Evolutionary conservation across 2,888 invertebrate genomes (phyloP), one percentile per base, ranked within the genome.

Genomic region (Timema podura): DNA sequence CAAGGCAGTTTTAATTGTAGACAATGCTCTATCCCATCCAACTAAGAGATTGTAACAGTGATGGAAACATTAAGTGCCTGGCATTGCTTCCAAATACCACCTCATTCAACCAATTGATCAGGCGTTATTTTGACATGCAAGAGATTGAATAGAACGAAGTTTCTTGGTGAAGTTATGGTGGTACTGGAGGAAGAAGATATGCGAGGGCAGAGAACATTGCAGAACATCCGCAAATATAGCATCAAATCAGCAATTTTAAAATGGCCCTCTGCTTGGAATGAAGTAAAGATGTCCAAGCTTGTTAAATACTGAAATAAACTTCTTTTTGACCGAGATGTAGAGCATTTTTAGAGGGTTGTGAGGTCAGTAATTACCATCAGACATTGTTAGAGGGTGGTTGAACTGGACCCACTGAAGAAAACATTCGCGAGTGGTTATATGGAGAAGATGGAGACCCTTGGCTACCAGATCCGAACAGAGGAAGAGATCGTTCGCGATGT

Each of bases 161-260:
- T 30, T 47, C 48, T 61, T 7, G 61, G 48, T 16, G 30, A 67
- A n/a, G 44, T 46, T 7, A 67, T 48, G 68, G 68, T 61, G 2
- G 61, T 64, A 8, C 13, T 64, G 48, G 59, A 48, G 45, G 48
- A 13, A 30, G 61, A 68, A 6, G 48, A 68, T 15, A 57, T 48
- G 7, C 9, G 68, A 61, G 61, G 68, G 13, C 10, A 30, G 11
- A 61, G 61, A 30, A 64, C 68, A 48, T 11, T 68, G 8, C 45
- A 68, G 44, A 67, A 51, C 2, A 47, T 59, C 6, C 1, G 15
- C 5, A 45, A 0, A 5, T 68, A 59, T n/a, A 51, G n/a, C 45
- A 68, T 57, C 0, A 61, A 59, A 11, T 68, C 64, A 8, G 61
- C 61, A 9, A 68, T 68, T 16, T 68, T 61, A 16, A 68, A 48